A percentile compares a stretch with the other conserved stretches of the same genome.
phyloP scores from a whole-genome alignment of 2,888 invertebrate species.

The Tetragonula carbonaria region DNA sequence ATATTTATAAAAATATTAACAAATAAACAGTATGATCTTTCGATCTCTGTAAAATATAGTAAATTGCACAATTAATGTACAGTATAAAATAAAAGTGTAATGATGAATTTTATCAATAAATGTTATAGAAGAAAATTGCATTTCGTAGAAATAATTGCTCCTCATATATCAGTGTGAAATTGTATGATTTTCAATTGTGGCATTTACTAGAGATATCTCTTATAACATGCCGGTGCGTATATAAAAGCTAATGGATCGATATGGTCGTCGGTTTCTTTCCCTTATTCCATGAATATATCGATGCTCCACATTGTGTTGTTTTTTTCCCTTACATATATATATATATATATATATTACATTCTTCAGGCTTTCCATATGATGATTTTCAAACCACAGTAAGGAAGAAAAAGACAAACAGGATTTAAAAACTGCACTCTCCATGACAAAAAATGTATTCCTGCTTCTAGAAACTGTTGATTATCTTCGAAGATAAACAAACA shows the following conservation, averaged over 20 bases:
- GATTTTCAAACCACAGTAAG: slow-evolving; percentile 8
- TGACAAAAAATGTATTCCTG: background rate
- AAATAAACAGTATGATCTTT: background rate
- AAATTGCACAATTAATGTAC: background rate
- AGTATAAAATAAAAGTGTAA: background rate
- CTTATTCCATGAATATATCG: slow-evolving; percentile 64
- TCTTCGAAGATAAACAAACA: too few species aligned
- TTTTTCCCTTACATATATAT: slow-evolving; percentile 15
- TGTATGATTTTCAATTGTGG: slow-evolving; percentile 1
- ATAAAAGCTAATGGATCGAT: slow-evolving; percentile 68
- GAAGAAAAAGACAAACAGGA: slow-evolving; percentile 27
- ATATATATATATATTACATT: background rate
- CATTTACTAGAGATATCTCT: slow-evolving; percentile 31
- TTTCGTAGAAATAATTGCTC: background rate
- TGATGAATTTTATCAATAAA: background rate
- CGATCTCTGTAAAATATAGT: background rate
- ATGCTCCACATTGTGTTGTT: slow-evolving; percentile 58
- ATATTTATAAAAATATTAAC: background rate
- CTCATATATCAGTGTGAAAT: background rate
- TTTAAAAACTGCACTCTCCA: slow-evolving; percentile 2
- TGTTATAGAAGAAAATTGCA: background rate
- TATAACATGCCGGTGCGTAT: slow-evolving; percentile 47
- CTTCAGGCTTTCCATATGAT: slow-evolving; percentile 26
- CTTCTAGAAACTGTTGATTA: slow-evolving; percentile 7
- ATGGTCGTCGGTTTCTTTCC: slow-evolving; percentile 59